phyloP scores from a whole-genome alignment of 2,113 vertebrate genomes.

The Limanda limanda region DNA sequence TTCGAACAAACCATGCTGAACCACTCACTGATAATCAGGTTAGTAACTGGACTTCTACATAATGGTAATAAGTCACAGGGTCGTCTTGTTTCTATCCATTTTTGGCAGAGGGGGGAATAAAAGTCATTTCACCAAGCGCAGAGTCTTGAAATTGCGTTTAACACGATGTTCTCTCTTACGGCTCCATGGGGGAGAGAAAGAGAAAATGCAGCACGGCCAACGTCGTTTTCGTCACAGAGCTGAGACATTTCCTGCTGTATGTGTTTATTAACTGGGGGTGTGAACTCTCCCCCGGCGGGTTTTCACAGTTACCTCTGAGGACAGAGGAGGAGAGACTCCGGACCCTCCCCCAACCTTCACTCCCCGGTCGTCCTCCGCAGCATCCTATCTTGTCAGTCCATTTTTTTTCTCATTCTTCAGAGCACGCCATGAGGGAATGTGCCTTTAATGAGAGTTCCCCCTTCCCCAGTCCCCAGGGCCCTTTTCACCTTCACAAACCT shows the following conservation, averaged over 20 bases:
- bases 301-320: conserved; percentile 76
- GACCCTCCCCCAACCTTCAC: conserved; percentile 53
- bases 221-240: conserved; percentile 59
- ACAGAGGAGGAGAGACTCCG: conserved; percentile 34
- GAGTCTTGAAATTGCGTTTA: conserved; percentile 10
- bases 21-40: not conserved
- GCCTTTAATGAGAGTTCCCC: conserved; percentile 70
- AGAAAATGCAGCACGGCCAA: conserved; percentile 36
- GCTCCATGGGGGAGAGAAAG: conserved; percentile 20
- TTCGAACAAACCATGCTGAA: too few species aligned
- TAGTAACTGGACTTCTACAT: conserved; percentile 7
- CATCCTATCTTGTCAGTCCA: conserved; percentile 56
- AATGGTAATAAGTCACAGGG: not conserved
- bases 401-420: conserved; percentile 51
- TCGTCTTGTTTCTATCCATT: not conserved
- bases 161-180: not conserved
- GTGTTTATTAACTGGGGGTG: conserved; percentile 78
- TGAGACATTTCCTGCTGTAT: conserved; percentile 71
- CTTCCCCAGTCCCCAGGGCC: conserved; percentile 49
- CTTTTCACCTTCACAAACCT: conserved; percentile 71
- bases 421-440: conserved; percentile 57
- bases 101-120: not conserved
- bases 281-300: conserved; percentile 60
- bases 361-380: conserved; percentile 42
- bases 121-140: not conserved